A percentile compares a stretch with the other conserved stretches of the same genome.
These are phyloP conservation scores for Saccostrea glomerata DNA, from an alignment of 1,140 invertebrate species.

Conservation along the genomic window DNA sequence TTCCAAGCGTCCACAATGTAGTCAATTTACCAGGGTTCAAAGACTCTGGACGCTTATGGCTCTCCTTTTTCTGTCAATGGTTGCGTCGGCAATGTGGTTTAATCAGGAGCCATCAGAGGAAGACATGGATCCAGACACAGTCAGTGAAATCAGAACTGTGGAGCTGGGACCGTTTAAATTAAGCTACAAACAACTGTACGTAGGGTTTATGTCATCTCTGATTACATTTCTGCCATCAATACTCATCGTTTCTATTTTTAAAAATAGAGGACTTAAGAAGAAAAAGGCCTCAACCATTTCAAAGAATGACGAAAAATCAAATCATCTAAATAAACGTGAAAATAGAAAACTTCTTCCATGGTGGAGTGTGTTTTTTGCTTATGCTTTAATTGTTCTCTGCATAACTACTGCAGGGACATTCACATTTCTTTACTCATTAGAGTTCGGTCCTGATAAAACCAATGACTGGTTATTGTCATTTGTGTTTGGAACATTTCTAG, in stretches of 20 bases:
- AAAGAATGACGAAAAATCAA: not conserved
- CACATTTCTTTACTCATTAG: slow-evolving; percentile 50
- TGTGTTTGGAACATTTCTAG: slow-evolving; percentile 39
- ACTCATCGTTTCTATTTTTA: slow-evolving; percentile 39
- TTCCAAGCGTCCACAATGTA: slow-evolving; percentile 48
- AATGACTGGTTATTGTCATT: slow-evolving; percentile 52
- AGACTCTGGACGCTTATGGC: slow-evolving; percentile 44
- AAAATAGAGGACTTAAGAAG: slow-evolving; percentile 24
- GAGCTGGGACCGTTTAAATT: slow-evolving; percentile 78
- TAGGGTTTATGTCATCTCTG: slow-evolving; percentile 65
- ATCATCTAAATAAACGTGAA: not conserved
- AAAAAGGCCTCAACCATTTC: not conserved
- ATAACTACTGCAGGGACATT: slow-evolving; percentile 39
- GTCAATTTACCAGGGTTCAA: slow-evolving; percentile 51
- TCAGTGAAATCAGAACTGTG: slow-evolving; percentile 61
- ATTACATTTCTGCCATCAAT: slow-evolving; percentile 74
- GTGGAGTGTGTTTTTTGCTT: slow-evolving; percentile 53
- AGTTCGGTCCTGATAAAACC: slow-evolving; percentile 48
- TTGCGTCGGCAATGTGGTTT: slow-evolving; percentile 50
- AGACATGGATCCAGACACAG: slow-evolving; percentile 35
- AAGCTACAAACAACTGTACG: slow-evolving; percentile 68
- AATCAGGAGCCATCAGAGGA: not conserved
- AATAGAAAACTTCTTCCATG: slow-evolving; percentile 40
- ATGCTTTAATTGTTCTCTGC: slow-evolving; percentile 37
- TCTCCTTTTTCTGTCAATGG: slow-evolving; percentile 42